These are phyloP conservation scores for Venustaconcha ellipsiformis DNA, from an alignment of 1,140 invertebrate genomes.

Conservation along the genomic window DNA sequence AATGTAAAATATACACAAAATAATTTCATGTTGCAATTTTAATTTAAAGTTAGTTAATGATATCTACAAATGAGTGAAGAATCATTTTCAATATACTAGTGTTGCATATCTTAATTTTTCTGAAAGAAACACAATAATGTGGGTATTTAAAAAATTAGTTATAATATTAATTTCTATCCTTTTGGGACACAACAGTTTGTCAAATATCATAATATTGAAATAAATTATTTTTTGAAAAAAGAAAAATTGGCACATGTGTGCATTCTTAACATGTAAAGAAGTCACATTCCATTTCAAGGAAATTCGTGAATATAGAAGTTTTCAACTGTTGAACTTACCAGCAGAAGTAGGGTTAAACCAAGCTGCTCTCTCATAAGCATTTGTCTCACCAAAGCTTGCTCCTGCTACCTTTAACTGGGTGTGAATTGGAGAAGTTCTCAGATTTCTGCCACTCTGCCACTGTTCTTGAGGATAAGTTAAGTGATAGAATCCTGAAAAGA, in stretches of 20 bases:
- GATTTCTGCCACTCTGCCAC: conserved; percentile 72
- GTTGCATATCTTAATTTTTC: no score
- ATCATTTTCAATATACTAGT: no score
- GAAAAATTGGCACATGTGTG: background rate
- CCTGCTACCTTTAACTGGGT: conserved; percentile 90
- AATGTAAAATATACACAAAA: no score
- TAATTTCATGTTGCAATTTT: no score
- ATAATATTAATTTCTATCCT: no score
- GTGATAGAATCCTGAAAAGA: conserved; percentile 35
- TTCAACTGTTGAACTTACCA: conserved; percentile 9
- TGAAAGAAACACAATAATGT: no score
- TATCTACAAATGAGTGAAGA: no score
- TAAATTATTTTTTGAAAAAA: no score
- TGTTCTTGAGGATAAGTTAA: conserved; percentile 54
- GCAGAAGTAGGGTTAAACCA: conserved; percentile 80
- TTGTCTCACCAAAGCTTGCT: conserved; percentile 97
- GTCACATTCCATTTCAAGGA: background rate
- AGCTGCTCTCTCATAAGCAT: conserved; percentile 97
- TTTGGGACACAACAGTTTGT: no score
- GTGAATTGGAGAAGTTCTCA: conserved; percentile 97
- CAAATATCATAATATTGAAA: no score
- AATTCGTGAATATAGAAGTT: background rate
- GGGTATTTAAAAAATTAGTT: no score
- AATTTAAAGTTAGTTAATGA: no score
- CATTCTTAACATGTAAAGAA: background rate